A percentile compares a stretch with the other conserved stretches of the same genome.
Evolutionary conservation across 1,140 invertebrate genomes (phyloP).

Genomic region (Macrosteles quadrilineatus): DNA sequence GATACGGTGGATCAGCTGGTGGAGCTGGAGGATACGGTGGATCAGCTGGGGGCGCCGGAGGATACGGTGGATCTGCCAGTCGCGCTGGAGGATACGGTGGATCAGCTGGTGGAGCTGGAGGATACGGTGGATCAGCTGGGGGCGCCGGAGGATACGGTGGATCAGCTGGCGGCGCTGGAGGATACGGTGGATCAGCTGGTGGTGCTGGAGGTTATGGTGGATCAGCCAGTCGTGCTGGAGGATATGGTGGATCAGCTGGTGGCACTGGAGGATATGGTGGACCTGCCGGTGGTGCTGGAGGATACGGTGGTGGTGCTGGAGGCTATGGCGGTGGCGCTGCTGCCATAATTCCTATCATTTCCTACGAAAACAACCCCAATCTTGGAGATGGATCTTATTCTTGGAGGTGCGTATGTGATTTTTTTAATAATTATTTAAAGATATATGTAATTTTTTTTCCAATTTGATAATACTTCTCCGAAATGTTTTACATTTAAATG

Average conservation of each 20-base stretch:
- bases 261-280: not conserved
- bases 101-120: slow-evolving; percentile 5
- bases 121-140: not conserved
- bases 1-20: not conserved
- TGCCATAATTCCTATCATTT: slow-evolving; percentile 36
- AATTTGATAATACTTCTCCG: too few relatives aligned
- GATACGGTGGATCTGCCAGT: not conserved
- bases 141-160: slow-evolving; percentile 12
- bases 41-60: slow-evolving; percentile 6
- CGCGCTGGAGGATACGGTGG: slow-evolving; percentile 29
- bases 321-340: not conserved
- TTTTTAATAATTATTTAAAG: too few relatives aligned
- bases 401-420: too few relatives aligned
- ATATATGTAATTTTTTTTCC: too few relatives aligned
- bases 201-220: slow-evolving; percentile 14
- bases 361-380: slow-evolving; percentile 34
- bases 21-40: slow-evolving; percentile 2
- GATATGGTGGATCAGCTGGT: slow-evolving; percentile 12
- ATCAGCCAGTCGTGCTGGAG: slow-evolving; percentile 1
- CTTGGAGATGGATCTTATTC: slow-evolving; percentile 39
- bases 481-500: too few relatives aligned
- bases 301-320: not conserved
- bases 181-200: not conserved
- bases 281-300: not conserved
- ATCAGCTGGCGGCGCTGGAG: slow-evolving; percentile 7